Base-by-base conservation (phyloP, 2,113 vertebrate genomes). In the Dipodomys spectabilis region DNA sequence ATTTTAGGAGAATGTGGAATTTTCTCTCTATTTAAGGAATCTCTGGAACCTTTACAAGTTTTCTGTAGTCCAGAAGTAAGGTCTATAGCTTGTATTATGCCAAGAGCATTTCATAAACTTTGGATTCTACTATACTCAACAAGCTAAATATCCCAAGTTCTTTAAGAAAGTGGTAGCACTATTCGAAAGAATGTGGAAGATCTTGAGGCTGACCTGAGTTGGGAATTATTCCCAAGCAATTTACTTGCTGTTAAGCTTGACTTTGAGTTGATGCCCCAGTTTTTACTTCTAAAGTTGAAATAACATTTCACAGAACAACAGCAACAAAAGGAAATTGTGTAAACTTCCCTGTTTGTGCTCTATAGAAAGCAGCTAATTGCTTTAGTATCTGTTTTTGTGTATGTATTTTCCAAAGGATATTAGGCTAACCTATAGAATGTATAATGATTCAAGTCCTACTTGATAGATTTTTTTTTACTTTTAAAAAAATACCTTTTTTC, bases 31-130 rank as follows among this genome's bases (percentile, higher is more conserved):
- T 9, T 45, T 22, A 69, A 0, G n/a, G 57, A 64, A 84, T 65
- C 87, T 82, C 62, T 44, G 88, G 39, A 71, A 11, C n/a, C 20
- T 88, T 88, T 89, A 86, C 65, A 88, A 68, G 32, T 80, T 12
- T 79, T 3, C 60, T 88, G 0, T 69, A 60, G 25, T 39, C 71
- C 32, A 45, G 5, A 69, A 91, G 39, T 74, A 2, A 67, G 39
- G 45, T 85, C 32, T 80, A 32, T n/a, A 80, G 45, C 27, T 20
- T 80, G 18, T 30, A 64, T 74, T 69, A 65, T 28, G 57, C 35
- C 64, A n/a, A 39, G 23, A 65, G 16, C 53, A 39, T 86, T 35
- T 84, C 30, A 69, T 32, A 78, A 73, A 60, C 19, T 30, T 67
- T 11, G 82, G 9, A 44, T 60, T 22, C 72, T 87, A 8, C n/a